Percentiles rank a stretch among this genome's conserved stretches.
Evolutionary conservation across 2,888 invertebrate genomes (phyloP).

Genomic region (Nymphalis urticae): DNA sequence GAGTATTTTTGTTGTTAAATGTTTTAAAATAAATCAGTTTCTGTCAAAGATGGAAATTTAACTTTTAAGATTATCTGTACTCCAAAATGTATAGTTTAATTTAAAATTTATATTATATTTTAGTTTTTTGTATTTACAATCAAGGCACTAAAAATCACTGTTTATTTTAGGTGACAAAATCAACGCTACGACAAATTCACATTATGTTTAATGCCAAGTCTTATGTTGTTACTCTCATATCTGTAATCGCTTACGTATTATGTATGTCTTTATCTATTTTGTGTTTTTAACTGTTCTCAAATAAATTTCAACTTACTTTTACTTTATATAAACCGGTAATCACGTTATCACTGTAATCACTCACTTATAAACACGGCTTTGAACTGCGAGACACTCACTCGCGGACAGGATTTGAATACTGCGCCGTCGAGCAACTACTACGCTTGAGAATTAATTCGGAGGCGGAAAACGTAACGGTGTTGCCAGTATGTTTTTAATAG

Average conservation of each 20-base stretch:
- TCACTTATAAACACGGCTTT: conserved; percentile 56
- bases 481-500: conserved; percentile 46
- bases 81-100: neutral
- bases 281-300: neutral
- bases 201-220: conserved; percentile 26
- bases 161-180: conserved; percentile 6
- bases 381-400: conserved; percentile 58
- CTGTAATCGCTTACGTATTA: neutral
- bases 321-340: conserved; percentile 43
- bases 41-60: neutral
- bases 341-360: conserved; percentile 67
- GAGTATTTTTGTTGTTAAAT: neutral
- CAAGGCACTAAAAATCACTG: neutral
- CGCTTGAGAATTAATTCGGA: conserved; percentile 34
- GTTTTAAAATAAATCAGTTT: neutral
- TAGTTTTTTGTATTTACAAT: neutral
- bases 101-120: neutral
- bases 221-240: conserved; percentile 21
- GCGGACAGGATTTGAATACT: conserved; percentile 45
- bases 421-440: conserved; percentile 37
- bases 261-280: neutral
- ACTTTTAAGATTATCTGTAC: neutral
- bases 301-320: conserved; percentile 45
- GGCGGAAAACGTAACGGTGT: conserved; percentile 45
- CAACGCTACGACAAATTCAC: neutral